Percentiles rank a stretch among this genome's conserved stretches.
phyloP scores from a whole-genome alignment of 1,140 invertebrate species.

The Nephila pilipes region DNA sequence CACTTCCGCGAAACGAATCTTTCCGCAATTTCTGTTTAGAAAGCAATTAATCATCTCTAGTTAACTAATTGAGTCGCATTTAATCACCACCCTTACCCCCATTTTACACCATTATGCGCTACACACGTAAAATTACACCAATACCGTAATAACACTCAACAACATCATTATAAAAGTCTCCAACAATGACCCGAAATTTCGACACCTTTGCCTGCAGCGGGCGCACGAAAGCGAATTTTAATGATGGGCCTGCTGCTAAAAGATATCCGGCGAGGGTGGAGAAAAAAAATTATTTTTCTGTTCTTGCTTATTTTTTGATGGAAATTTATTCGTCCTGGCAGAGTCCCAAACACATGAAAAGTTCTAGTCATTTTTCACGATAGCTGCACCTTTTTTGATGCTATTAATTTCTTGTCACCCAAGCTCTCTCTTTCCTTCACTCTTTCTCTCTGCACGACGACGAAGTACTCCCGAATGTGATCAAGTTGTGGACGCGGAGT shows the following conservation, averaged over 20 bases:
- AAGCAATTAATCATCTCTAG: slow-evolving; percentile 26
- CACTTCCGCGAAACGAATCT: not conserved
- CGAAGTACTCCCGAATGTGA: slow-evolving; percentile 9
- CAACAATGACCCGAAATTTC: slow-evolving; percentile 28
- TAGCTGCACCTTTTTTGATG: slow-evolving; percentile 55
- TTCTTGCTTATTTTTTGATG: slow-evolving; percentile 45
- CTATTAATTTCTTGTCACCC: slow-evolving; percentile 61
- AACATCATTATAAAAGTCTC: slow-evolving; percentile 36
- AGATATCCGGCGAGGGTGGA: slow-evolving; percentile 14
- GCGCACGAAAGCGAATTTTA: slow-evolving; percentile 27
- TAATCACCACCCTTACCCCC: not conserved
- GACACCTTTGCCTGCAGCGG: slow-evolving; percentile 11
- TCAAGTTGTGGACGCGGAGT: slow-evolving; percentile 30
- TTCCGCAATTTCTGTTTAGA: not conserved
- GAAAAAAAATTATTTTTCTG: slow-evolving; percentile 20
- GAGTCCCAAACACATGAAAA: slow-evolving; percentile 37
- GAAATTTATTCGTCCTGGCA: slow-evolving; percentile 61
- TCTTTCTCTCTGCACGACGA: too few species aligned
- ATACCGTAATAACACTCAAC: slow-evolving; percentile 41
- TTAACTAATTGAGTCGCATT: slow-evolving; percentile 14
- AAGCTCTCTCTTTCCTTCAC: not conserved
- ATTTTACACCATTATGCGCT: not conserved
- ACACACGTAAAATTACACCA: slow-evolving; percentile 22
- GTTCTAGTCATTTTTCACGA: slow-evolving; percentile 58
- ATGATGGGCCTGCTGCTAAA: slow-evolving; percentile 40